These are phyloP conservation scores for Calliphora vomitoria DNA, from an alignment of 2,888 invertebrate genomes.

Conservation along the genomic window DNA sequence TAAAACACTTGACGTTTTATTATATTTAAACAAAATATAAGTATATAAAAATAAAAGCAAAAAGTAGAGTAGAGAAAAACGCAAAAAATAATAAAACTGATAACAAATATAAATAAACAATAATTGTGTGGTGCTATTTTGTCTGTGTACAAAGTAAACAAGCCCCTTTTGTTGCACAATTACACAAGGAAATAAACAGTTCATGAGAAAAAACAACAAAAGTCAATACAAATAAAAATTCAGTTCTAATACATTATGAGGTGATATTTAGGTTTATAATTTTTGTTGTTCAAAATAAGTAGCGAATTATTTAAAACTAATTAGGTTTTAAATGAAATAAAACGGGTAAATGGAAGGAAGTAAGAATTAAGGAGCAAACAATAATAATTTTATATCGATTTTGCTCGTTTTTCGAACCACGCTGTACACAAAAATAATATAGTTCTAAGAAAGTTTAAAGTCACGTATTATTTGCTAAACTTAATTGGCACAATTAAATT, in stretches of 20 bases:
- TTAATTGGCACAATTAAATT: conserved; percentile 11
- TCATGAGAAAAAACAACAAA: neutral
- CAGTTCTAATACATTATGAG: neutral
- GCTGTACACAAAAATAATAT: neutral
- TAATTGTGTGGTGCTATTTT: neutral
- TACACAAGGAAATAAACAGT: neutral
- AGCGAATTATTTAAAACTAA: no score
- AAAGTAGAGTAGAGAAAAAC: neutral
- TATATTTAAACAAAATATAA: neutral
- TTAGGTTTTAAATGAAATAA: no score
- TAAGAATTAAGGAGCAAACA: no score
- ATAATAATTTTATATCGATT: neutral
- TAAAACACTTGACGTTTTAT: conserved; percentile 30
- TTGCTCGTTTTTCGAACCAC: neutral
- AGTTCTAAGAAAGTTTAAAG: neutral
- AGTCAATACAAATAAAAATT: neutral
- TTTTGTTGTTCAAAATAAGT: neutral
- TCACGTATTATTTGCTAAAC: conserved; percentile 6
- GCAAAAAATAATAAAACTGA: conserved; percentile 20
- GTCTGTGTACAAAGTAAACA: conserved; percentile 29
- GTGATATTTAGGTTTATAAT: neutral
- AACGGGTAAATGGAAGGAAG: no score
- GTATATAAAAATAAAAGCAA: neutral
- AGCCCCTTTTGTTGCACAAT: conserved; percentile 31
- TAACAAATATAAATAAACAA: conserved; percentile 27